A percentile compares a stretch with the other conserved stretches of the same genome.
Evolutionary conservation across 2,888 invertebrate species (phyloP).

Genomic region (Mermis nigrescens): DNA sequence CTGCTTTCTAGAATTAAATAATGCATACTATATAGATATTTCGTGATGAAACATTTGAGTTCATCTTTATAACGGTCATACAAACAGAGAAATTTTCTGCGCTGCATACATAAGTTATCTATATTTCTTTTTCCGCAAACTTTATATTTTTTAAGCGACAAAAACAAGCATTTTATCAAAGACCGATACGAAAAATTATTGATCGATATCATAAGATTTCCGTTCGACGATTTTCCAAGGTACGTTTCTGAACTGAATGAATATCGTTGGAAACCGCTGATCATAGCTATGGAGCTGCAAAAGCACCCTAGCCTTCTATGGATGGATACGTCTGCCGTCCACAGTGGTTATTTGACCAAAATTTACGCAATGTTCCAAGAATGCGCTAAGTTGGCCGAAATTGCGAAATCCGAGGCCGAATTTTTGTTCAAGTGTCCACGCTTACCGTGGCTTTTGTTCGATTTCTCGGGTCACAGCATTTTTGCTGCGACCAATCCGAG

Average conservation of each 20-base stretch:
- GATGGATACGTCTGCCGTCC: neutral
- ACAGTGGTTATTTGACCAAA: neutral
- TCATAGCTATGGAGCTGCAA: conserved; percentile 4
- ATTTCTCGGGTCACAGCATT: conserved; percentile 4
- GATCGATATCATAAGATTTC: neutral
- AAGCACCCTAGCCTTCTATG: neutral
- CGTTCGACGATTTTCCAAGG: neutral
- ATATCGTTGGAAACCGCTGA: conserved; percentile 9
- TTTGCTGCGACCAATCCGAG: conserved; percentile 6
- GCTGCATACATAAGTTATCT: too few species aligned
- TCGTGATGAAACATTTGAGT: too few species aligned
- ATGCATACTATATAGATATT: too few species aligned
- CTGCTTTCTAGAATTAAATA: too few species aligned
- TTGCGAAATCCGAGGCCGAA: too few species aligned
- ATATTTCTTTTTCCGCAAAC: too few species aligned
- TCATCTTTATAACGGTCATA: too few species aligned
- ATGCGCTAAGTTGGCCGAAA: neutral
- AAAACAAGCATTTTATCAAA: too few species aligned
- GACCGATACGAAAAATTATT: too few species aligned
- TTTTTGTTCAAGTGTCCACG: too few species aligned
- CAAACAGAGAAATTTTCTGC: too few species aligned
- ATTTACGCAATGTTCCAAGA: neutral
- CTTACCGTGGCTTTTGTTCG: neutral
- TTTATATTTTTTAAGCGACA: too few species aligned
- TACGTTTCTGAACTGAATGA: neutral